A percentile compares a stretch with the other conserved stretches of the same genome.
Conservation (phyloP, 2,797 vertebrate species). For the Anableps anableps region DNA sequence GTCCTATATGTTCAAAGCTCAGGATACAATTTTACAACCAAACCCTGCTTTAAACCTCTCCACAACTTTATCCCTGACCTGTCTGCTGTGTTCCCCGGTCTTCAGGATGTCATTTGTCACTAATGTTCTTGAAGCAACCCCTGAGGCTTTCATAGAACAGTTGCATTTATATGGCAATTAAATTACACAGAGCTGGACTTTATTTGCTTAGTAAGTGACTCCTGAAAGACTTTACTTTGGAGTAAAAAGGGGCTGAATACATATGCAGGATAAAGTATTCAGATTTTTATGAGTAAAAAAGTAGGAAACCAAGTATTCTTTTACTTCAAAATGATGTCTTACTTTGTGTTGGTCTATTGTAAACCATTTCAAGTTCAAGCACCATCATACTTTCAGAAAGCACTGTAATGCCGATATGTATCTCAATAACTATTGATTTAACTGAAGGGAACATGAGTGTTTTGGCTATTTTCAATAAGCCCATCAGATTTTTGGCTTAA, state of each 20-base stretch:
- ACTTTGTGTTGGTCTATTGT: not conserved
- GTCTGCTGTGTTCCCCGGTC: not conserved
- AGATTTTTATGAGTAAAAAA: not conserved
- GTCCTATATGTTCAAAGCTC: not conserved
- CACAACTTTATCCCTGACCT: not conserved
- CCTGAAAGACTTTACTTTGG: no score
- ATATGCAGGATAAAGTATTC: not conserved
- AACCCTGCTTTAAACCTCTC: not conserved
- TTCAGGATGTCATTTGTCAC: not conserved
- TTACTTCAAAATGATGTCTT: not conserved
- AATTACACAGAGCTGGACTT: not conserved
- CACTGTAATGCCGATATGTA: not conserved
- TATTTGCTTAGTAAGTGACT: not conserved
- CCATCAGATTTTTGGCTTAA: slow-evolving; percentile 19
- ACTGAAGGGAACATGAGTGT: not conserved
- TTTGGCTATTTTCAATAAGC: slow-evolving; percentile 19
- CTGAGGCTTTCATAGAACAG: not conserved
- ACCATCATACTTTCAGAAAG: not conserved
- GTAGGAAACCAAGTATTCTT: not conserved
- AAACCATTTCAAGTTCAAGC: not conserved
- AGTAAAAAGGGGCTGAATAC: no score
- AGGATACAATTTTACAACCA: not conserved
- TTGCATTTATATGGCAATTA: not conserved
- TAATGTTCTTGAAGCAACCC: not conserved
- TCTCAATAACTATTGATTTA: slow-evolving; percentile 16